Base-by-base conservation (phyloP, 1,140 invertebrate species). In the Meloidogyne exigua region DNA sequence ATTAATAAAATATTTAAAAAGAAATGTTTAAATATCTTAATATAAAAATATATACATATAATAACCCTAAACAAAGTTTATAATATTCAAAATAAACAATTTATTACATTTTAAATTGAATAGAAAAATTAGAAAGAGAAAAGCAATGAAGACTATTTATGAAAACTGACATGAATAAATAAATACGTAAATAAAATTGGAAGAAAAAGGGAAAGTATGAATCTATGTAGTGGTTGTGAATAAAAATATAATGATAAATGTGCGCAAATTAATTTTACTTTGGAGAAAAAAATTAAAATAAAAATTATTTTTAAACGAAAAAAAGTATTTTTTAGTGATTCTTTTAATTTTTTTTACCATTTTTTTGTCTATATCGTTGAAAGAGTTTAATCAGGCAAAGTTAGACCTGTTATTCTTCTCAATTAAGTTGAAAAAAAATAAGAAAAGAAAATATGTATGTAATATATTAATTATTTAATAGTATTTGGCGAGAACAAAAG, bases 381-480 rank as follows among this genome's bases (percentile, higher is more conserved):
- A 25, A 42, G 28, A 68, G 25, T 68, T 39, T 18, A 36, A 68
- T 68, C 39, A 32, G 28, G 28, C 28, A 68, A 68, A 21, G n/a
- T n/a, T n/a, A n/a, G n/a, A n/a, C n/a, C n/a, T n/a, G n/a, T n/a
- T n/a, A 12, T 32, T 68, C 66, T 68, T 23, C 1, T n/a, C 18
- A 28, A 9, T 66, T 26, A 26, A 26, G 32, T 66, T 39, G 32
- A 28, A 26, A 66, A 28, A 36, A 67, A 42, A n/a, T 18, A 68
- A 36, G 21, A 68, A 21, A 42, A 68, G 66, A 42, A 68, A 68
- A 36, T n/a, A n/a, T n/a, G n/a, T n/a, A n/a, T n/a, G n/a, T n/a
- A n/a, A n/a, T 66, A 32, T 66, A 39, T 68, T 36, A 68, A 36
- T 42, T 68, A 42, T 68, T 68, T 32, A 68, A n/a, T 66, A 36